Base-by-base conservation (phyloP, 2,113 vertebrate genomes). In the Uria lomvia region DNA sequence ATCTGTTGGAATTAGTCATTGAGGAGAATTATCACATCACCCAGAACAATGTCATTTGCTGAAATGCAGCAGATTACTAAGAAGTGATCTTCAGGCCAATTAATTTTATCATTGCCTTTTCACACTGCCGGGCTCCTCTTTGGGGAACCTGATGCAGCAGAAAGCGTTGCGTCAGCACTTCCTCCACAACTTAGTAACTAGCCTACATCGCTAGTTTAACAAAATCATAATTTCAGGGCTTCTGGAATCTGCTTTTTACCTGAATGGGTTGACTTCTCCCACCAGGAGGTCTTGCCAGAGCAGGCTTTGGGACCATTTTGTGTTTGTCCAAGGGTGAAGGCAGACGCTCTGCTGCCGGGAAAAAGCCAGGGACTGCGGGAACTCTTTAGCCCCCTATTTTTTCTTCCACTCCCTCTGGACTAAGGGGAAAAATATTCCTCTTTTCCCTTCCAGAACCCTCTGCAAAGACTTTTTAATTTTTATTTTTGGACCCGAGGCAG, bases 281-380 rank as follows among this genome's bases (percentile, higher is more conserved):
- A 22, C 16, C 3, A 2, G 52, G 50, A 83, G n/a, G 9, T 47
- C 43, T 38, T 26, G 40, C 52, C 1, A 1, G 58, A 49, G 66
- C 36, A 8, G 47, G 23, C 8, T 49, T 47, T 45, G 45, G 38
- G 26, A 30, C 8, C 3, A 1, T 12, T 11, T 15, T 12, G 15
- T n/a, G 36, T 15, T 49, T 47, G 50, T 43, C 20, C 34, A 8
- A 36, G 36, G 60, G 17, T 15, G 36, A 40, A 9, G 72, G 79
- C 55, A 42, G 40, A 60, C 14, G 0, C 6, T 4, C 40, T 13
- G 43, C 60, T 45, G 75, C 27, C 12, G 1, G 55, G 13, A 29
- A 32, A 45, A 29, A 60, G n/a, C 53, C 53, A 23, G 49, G 27
- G 32, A 2, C 45, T 6, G 21, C 0, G 0, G 16, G 8, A 49